Evolutionary conservation across 92 coral and sea anemone species (phyloP).

Genomic region (Parazoanthus darwini): DNA sequence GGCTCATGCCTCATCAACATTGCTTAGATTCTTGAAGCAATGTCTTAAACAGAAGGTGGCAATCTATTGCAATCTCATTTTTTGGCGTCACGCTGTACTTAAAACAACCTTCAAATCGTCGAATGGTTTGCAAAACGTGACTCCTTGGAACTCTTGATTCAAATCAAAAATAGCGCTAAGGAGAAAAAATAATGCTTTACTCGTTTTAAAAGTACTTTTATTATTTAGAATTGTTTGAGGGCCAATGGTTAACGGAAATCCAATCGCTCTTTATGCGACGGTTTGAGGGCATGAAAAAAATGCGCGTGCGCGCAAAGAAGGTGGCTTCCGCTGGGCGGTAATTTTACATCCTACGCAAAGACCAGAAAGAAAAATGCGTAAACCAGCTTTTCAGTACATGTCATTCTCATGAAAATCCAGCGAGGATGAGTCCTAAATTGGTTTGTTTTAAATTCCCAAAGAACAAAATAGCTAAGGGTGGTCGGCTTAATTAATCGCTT

Average conservation of each 20-base stretch:
- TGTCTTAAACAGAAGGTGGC: neutral
- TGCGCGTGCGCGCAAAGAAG: slow-evolving; percentile 45
- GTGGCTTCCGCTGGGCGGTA: slow-evolving; percentile 69
- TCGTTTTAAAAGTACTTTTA: neutral
- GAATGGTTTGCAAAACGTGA: neutral
- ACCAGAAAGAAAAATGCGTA: slow-evolving; percentile 3
- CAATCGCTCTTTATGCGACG: neutral
- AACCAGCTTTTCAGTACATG: neutral
- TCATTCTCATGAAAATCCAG: slow-evolving; percentile 10
- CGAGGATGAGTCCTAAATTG: slow-evolving; percentile 30
- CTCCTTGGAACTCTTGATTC: neutral
- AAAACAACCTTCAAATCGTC: neutral
- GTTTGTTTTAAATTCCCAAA: slow-evolving; percentile 22
- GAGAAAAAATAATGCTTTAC: neutral
- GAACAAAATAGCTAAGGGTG: slow-evolving; percentile 39
- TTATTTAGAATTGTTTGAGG: slow-evolving; percentile 3
- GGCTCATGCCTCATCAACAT: neutral
- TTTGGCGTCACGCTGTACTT: neutral
- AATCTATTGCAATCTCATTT: neutral
- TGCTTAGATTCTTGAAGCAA: neutral
- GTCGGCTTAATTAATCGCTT: slow-evolving; percentile 23
- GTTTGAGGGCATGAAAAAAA: slow-evolving; percentile 4
- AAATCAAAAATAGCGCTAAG: neutral
- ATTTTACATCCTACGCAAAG: slow-evolving; percentile 46
- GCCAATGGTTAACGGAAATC: neutral